Conservation (phyloP, 2,888 invertebrate genomes). For the Melipona beecheii region DNA sequence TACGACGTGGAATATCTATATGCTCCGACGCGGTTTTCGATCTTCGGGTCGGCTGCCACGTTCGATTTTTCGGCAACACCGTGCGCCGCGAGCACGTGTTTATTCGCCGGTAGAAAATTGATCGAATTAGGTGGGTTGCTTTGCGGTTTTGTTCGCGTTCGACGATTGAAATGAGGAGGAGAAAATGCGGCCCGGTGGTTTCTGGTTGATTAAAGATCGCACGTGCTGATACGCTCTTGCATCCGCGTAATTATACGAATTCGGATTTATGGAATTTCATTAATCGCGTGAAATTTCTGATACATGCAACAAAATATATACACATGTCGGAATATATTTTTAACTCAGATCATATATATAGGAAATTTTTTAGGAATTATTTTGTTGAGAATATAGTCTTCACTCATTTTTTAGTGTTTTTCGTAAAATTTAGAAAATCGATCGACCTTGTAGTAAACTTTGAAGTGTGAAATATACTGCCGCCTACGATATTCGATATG, state of each 20-base stretch:
- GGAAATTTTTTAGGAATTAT: not conserved
- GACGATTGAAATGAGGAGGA: slow-evolving; percentile 16
- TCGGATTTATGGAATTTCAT: not conserved
- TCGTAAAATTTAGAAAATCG: no score
- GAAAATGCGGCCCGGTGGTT: not conserved
- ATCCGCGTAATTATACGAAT: no score
- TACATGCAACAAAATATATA: no score
- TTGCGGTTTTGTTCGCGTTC: not conserved
- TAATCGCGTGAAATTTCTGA: not conserved
- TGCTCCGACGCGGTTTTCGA: not conserved
- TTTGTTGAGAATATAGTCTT: no score
- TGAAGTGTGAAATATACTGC: no score
- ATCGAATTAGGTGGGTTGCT: not conserved
- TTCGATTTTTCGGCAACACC: slow-evolving; percentile 14
- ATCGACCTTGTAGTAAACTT: no score
- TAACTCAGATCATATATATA: not conserved
- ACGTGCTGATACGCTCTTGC: not conserved
- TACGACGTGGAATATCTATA: not conserved
- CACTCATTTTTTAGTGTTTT: no score
- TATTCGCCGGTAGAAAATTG: not conserved
- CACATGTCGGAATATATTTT: not conserved
- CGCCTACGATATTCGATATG: no score
- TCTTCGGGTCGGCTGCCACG: not conserved
- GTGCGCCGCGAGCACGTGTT: slow-evolving; percentile 27
- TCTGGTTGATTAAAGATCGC: slow-evolving; percentile 23